Evolutionary conservation across 2,888 invertebrate genomes (phyloP).

Genomic region (Amphipyra berbera): DNA sequence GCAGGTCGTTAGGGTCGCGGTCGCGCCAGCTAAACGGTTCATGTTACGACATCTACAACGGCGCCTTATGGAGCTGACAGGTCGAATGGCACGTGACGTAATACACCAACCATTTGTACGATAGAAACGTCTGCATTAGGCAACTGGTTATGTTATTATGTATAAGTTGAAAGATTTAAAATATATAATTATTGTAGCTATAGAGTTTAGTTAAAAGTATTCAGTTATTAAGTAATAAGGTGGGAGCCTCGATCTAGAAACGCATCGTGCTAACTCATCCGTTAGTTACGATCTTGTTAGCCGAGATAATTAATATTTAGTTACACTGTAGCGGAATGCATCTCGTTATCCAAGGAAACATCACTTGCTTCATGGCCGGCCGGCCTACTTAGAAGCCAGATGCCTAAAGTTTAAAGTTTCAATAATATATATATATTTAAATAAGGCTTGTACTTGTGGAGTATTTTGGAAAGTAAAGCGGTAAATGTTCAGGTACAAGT

Average conservation of each 20-base stretch:
- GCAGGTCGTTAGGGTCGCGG: background rate
- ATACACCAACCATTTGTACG: background rate
- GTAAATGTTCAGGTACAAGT: background rate
- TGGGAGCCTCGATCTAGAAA: no score
- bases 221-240: no score
- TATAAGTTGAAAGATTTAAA: no score
- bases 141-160: background rate
- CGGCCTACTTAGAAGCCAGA: background rate
- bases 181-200: no score
- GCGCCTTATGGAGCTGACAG: background rate
- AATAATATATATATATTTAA: background rate
- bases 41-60: constrained; percentile 3
- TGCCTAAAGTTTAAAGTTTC: background rate
- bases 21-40: background rate
- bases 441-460: background rate
- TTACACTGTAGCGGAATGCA: background rate
- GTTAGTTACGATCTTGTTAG: no score
- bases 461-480: background rate
- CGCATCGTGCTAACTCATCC: no score
- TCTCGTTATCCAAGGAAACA: constrained; percentile 17
- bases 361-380: constrained; percentile 14
- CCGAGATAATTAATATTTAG: background rate
- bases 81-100: background rate
- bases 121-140: background rate
- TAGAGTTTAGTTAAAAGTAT: no score